These are phyloP conservation scores for Montifringilla adamsi DNA, from an alignment of 2,113 vertebrate genomes.

Conservation along the genomic window DNA sequence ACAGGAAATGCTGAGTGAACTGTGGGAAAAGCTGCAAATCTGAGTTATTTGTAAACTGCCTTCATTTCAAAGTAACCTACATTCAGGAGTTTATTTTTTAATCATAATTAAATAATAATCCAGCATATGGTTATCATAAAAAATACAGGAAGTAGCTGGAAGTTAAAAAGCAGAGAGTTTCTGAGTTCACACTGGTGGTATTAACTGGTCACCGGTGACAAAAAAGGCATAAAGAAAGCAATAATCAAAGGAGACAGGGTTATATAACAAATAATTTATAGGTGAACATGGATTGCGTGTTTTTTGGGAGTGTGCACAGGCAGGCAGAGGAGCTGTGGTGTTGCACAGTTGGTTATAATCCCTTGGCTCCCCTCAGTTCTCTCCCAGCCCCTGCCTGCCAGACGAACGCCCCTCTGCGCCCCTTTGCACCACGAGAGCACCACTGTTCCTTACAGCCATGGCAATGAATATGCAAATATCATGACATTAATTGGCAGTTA, in stretches of 20 bases:
- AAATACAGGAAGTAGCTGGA: background rate
- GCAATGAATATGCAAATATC: constrained; percentile 21
- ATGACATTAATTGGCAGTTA: background rate
- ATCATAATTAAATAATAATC: background rate
- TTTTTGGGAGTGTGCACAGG: background rate
- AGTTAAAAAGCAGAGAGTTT: background rate
- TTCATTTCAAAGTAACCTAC: background rate
- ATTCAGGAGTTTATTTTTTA: background rate
- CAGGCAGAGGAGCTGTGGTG: background rate
- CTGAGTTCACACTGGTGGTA: background rate
- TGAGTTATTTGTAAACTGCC: background rate
- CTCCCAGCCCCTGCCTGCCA: no score
- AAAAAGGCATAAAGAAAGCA: background rate
- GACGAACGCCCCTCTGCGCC: no score
- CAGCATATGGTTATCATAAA: background rate
- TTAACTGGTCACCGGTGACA: background rate
- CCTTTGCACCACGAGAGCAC: no score
- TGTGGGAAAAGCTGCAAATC: background rate
- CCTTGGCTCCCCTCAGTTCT: background rate
- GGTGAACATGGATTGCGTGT: background rate
- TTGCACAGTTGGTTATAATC: background rate
- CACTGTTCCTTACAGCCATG: no score
- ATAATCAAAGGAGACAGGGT: background rate
- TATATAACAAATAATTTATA: background rate
- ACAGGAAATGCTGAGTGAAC: background rate